Conservation (phyloP, 2,888 invertebrate genomes). For the Ptilodon capucinus region DNA sequence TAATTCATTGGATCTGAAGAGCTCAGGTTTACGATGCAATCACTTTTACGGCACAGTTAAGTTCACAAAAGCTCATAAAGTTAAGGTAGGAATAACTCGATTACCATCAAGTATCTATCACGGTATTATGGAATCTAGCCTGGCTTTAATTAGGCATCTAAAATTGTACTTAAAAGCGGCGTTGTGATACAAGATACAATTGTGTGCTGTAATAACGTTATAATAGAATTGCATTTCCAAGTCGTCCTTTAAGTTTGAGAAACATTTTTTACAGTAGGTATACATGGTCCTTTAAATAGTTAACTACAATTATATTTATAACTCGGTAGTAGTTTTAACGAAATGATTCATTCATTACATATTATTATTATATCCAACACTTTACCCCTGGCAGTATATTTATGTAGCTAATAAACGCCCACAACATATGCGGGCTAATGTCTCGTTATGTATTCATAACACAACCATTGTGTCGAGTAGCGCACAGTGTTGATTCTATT, state of each 20-base stretch:
- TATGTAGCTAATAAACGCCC: conserved; percentile 66
- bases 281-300: conserved; percentile 1
- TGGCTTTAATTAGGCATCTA: too few relatives aligned
- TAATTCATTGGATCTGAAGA: conserved; percentile 54
- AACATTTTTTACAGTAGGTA: too few relatives aligned
- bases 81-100: background rate
- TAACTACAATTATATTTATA: too few relatives aligned
- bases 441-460: conserved; percentile 75
- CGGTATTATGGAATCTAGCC: too few relatives aligned
- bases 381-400: conserved; percentile 49
- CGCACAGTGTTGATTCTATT: conserved; percentile 69
- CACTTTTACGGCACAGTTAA: conserved; percentile 52
- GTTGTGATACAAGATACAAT: too few relatives aligned
- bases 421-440: conserved; percentile 67
- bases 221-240: too few relatives aligned
- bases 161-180: too few relatives aligned
- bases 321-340: too few relatives aligned
- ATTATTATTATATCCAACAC: too few relatives aligned
- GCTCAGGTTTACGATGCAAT: conserved; percentile 56
- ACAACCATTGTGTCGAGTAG: conserved; percentile 65
- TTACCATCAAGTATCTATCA: background rate
- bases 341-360: too few relatives aligned
- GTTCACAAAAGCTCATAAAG: background rate
- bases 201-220: too few relatives aligned
- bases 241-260: too few relatives aligned